Base-by-base conservation (phyloP, 2,113 vertebrate species). In the Odocoileus virginianus region DNA sequence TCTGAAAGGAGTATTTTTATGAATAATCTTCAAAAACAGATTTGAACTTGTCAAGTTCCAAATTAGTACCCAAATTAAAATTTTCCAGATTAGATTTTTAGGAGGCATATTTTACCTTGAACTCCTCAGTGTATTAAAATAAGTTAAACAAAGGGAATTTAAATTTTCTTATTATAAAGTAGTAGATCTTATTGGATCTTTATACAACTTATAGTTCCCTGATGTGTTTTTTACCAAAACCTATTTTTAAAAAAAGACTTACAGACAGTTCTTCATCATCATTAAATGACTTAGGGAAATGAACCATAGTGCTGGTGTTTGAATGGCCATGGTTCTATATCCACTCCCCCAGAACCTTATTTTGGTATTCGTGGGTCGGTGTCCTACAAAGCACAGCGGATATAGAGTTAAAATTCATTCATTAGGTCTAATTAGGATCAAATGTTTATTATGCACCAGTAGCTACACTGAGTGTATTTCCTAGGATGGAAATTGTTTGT, bases 401-500 rank as follows among this genome's bases (percentile, higher is more conserved):
- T 67, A 74, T 93, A 94, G 91, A 97, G 94, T 95, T 93, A 57
- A 97, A 96, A 96, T 96, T 89, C 88, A 95, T 93, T 98, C 98
- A 98, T 99, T 99, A 98, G 21, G 81, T 97, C 98, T 98, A 98
- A 99, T 99, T 99, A 99, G 98, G 95, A 98, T 98, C 97, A 98
- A 98, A 97, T 98, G 97, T 94, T 98, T 98, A 98, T 98, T 98
- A 98, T 98, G 96, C 89, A 45, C 58, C 98, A 93, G 92, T 98
- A 97, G 98, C 97, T 96, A 13, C 98, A 93, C 79, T 98, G 85
- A 94, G 87, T 94, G 97, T 84, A 87, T 94, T 98, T 94, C 50
- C 97, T 97, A 96, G 96, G 97, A 91, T 87, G 79, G 97, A 98
- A 98, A 99, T 98, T 99, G 98, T 99, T 98, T 97, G 97, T 90